Evolutionary conservation across 2,888 invertebrate genomes (phyloP), one percentile per base, ranked within the genome.

Genomic region (Hydraecia micacea): DNA sequence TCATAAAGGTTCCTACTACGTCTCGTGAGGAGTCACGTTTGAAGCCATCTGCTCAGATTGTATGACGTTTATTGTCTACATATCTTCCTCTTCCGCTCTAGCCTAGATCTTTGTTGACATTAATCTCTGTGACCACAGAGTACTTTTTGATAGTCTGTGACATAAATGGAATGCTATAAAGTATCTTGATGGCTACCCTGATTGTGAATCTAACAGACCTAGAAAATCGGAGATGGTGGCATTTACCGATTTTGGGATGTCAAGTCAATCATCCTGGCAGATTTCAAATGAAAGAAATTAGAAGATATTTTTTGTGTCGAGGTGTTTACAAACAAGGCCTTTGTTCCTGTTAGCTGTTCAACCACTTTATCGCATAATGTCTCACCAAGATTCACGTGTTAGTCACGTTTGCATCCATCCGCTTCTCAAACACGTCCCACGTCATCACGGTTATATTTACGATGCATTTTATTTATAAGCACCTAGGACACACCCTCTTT

Each of bases 1-100:
- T 55, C 71, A 76, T 86, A 66, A 76, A 55, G 66, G 73, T 78
- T 67, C 60, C 58, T 75, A 83, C 83, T 86, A 86, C 75, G 83
- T 74, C 75, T 79, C 71, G 84, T 76, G 52, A 49, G 39, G 58
- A 67, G 39, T 74, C 83, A 85, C 83, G 73, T 83, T 86, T 73
- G n/a, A 11, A 67, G 55, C 52, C 71, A 75, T 73, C 68, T 77
- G 74, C 36, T 75, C n/a, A 58, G 55, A 58, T 58, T 58, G 42
- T 58, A 42, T 77, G 70, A 70, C 66, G 66, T 75, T 66, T 55
- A 62, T 21, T 66, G 71, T 70, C 60, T 65, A 52, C 52, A n/a
- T 52, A 42, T 46, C 58, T 73, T 71, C 77, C 75, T 78, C 39
- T 75, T 73, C 79, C 75, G 28, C 28, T 15, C 0, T n/a, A 42